Conservation (phyloP, 2,113 vertebrate genomes). For the Lampris megalopsis region DNA sequence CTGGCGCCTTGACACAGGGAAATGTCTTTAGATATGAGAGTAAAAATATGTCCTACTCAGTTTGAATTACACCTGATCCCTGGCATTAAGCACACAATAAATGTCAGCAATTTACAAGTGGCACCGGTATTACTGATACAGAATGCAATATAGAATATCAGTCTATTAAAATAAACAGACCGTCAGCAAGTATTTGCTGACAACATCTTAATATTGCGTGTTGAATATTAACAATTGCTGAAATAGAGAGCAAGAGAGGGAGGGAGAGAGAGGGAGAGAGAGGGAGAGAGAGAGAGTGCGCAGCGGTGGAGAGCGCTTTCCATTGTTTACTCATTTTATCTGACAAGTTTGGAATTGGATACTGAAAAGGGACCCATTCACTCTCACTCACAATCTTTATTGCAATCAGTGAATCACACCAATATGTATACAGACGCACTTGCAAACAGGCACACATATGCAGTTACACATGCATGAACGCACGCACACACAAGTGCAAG, state of each 20-base stretch:
- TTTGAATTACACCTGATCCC: constrained; percentile 34
- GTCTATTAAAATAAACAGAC: constrained; percentile 45
- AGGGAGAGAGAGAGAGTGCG: not conserved
- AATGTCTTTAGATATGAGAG: constrained; percentile 48
- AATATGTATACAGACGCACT: not conserved
- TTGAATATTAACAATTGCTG: constrained; percentile 55
- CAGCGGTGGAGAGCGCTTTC: not conserved
- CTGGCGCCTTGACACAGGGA: constrained; percentile 7
- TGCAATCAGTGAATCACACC: not conserved
- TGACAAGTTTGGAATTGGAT: constrained; percentile 37
- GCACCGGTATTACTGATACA: constrained; percentile 18
- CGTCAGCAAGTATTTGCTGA: constrained; percentile 53
- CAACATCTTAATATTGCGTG: constrained; percentile 48
- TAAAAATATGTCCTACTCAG: constrained; percentile 19
- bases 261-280: not conserved
- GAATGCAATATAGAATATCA: constrained; percentile 35
- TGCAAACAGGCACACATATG: not conserved
- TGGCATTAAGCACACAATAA: constrained; percentile 43
- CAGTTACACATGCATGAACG: not conserved
- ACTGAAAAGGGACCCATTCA: not conserved
- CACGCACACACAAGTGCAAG: not conserved
- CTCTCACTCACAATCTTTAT: constrained; percentile 11
- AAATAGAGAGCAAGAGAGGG: constrained; percentile 37
- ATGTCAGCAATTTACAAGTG: constrained; percentile 51
- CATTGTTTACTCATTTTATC: constrained; percentile 37